These are phyloP conservation scores for Scaptomyza graminum DNA, from an alignment of 1,140 invertebrate genomes.

Conservation along the genomic window DNA sequence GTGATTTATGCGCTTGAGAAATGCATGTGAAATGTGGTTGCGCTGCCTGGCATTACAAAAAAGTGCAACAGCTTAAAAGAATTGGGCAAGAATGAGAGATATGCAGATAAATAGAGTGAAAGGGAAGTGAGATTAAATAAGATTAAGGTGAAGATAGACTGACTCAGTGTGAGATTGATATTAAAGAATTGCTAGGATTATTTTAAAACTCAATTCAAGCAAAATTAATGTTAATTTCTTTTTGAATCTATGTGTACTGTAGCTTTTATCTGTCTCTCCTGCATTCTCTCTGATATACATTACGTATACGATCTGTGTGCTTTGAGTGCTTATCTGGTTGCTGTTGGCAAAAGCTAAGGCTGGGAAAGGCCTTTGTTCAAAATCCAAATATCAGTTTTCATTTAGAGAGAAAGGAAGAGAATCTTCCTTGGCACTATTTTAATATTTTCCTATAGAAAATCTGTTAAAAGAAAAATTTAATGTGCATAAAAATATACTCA, in stretches of 20 bases:
- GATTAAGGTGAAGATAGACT: no score
- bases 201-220: no score
- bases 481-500: no score
- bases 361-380: conserved; percentile 23
- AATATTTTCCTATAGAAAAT: no score
- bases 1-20: conserved; percentile 79
- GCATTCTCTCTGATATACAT: not conserved
- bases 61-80: conserved; percentile 9
- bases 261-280: not conserved
- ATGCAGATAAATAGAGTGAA: not conserved
- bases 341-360: not conserved
- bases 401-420: not conserved
- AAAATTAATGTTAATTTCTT: no score
- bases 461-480: no score
- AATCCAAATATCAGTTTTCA: conserved; percentile 14
- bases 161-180: no score
- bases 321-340: conserved; percentile 1
- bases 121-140: not conserved
- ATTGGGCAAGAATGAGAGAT: not conserved
- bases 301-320: conserved; percentile 37
- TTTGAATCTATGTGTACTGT: no score
- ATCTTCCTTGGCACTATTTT: no score
- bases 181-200: no score
- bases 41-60: conserved; percentile 9
- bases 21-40: conserved; percentile 48